Base-by-base conservation (phyloP, 2,113 vertebrate genomes). In the Vulpes vulpes region DNA sequence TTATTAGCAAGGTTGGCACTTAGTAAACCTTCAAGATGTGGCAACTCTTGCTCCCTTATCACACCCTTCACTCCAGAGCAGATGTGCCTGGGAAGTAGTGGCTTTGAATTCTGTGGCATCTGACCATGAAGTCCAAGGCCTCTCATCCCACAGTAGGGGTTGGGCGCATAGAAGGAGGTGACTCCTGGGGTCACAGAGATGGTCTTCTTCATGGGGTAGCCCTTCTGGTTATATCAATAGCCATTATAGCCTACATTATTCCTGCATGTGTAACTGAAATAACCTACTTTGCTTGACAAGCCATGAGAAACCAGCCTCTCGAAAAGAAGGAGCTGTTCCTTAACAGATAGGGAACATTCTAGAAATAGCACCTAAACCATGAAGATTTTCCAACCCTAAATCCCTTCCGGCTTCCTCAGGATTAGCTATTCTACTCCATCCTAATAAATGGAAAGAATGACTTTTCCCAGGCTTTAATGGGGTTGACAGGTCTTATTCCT, bases 1-100 rank as follows among this genome's bases (percentile, higher is more conserved):
- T 57, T 16, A 1, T 25, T 2, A 15, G 27, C 27, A 17, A 76
- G 38, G 43, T 2, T 27, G 55, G n/a, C 17, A 27, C 76, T 25
- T 0, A 17, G 3, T 8, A 51, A 19, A 16, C 7, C 11, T n/a
- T n/a, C 15, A 4, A 43, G 9, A 15, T 9, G 1, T 0, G 0
- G 22, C 15, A 17, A 14, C 16, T 69, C 84, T 69, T 12, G 12
- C 55, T 49, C 14, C 38, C 20, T 60, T n/a, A 30, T 38, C 71
- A n/a, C 25, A 25, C 3, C 19, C 38, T 79, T n/a, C 14, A 6
- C 88, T 83, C 32, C 23, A 71, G 19, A 49, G 25, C 19, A 67
- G 11, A 65, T 38, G 53, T 55, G 20, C 51, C 43, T 4, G 1
- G 27, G 25, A 35, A 96, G 19, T 1, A 3, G 32, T 51, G 30